These are phyloP conservation scores for Malacoraja senta DNA, from an alignment of 2,797 vertebrate genomes.

Conservation along the genomic window DNA sequence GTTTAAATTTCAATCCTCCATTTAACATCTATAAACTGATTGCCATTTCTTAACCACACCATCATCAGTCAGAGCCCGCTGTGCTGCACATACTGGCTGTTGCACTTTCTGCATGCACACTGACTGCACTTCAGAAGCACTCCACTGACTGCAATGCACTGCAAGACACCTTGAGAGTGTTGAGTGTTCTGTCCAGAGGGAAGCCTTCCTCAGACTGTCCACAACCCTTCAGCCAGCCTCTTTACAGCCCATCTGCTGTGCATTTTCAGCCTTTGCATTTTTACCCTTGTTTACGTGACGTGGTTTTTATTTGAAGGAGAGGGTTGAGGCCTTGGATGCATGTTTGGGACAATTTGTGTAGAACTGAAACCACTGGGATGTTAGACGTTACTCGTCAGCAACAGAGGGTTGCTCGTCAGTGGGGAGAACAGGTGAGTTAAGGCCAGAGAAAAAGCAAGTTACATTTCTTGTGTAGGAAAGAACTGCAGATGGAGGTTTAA, in stretches of 20 bases:
- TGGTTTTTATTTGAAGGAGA: neutral
- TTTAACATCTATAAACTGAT: neutral
- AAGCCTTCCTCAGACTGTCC: neutral
- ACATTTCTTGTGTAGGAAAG: too few species aligned
- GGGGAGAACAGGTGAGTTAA: neutral
- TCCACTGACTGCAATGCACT: neutral
- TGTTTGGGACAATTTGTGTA: neutral
- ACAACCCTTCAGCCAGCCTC: neutral
- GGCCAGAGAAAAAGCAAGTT: neutral
- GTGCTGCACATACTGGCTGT: neutral
- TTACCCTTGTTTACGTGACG: neutral
- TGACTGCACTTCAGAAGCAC: neutral
- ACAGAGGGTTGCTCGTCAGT: too few species aligned
- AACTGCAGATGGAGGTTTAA: too few species aligned
- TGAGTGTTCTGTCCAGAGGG: neutral
- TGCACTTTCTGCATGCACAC: neutral
- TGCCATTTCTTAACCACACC: neutral
- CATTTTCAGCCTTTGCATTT: neutral
- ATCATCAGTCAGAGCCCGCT: too few species aligned
- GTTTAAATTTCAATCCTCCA: neutral
- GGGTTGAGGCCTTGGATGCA: neutral
- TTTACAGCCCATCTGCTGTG: constrained; percentile 12
- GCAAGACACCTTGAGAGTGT: neutral
- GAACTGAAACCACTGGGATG: neutral
- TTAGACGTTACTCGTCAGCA: neutral